phyloP scores from a whole-genome alignment of 2,888 invertebrate genomes.

The Ormyrus nitidulus region DNA sequence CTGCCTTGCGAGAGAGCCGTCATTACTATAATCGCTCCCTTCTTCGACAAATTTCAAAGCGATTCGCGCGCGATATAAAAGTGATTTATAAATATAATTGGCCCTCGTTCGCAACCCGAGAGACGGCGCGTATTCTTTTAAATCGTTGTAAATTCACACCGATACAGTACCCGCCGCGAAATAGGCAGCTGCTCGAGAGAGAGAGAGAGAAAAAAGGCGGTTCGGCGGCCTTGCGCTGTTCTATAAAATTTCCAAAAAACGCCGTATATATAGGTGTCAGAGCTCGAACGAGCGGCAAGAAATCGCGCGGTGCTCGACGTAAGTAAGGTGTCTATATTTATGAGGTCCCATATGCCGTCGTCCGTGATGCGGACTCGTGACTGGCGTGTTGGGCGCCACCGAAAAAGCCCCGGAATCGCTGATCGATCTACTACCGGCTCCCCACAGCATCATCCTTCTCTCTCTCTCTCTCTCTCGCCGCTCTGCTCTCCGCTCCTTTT shows the following conservation, averaged over 20 bases:
- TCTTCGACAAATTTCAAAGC: slow-evolving; percentile 27
- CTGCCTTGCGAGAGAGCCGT: slow-evolving; percentile 6
- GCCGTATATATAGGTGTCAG: not conserved
- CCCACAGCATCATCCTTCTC: not conserved
- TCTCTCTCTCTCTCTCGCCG: not conserved
- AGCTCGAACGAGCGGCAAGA: slow-evolving; percentile 32
- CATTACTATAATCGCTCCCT: slow-evolving; percentile 55
- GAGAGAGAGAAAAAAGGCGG: not conserved
- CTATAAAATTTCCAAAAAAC: slow-evolving; percentile 10
- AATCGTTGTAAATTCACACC: slow-evolving; percentile 56
- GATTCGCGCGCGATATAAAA: slow-evolving; percentile 51
- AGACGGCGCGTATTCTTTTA: slow-evolving; percentile 39
- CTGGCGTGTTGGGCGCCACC: slow-evolving; percentile 7
- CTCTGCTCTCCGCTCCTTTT: too few relatives aligned
- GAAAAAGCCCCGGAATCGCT: slow-evolving; percentile 38
- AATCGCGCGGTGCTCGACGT: slow-evolving; percentile 55
- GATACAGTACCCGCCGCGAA: not conserved
- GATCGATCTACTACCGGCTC: slow-evolving; percentile 30
- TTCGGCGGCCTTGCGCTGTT: not conserved
- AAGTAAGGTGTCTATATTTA: slow-evolving; percentile 67
- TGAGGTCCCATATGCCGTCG: slow-evolving; percentile 69
- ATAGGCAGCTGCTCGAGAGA: slow-evolving; percentile 14
- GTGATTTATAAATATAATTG: slow-evolving; percentile 56
- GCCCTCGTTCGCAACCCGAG: slow-evolving; percentile 41
- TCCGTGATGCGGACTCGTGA: slow-evolving; percentile 57